Conservation (phyloP, 2,888 invertebrate species). For the Helleia helle region DNA sequence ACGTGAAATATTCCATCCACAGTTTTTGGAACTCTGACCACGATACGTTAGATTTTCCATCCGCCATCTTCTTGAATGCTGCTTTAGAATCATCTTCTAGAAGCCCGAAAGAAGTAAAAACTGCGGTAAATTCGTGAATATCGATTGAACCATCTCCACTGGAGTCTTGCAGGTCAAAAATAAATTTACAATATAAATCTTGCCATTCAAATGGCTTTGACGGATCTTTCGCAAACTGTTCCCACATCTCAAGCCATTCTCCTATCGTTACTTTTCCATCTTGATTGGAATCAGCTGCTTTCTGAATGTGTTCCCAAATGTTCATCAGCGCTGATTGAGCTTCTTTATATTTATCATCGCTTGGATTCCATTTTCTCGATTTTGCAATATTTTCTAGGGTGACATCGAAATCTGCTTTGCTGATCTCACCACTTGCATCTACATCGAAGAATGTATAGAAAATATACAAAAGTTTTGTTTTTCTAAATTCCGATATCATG, state of each 20-base stretch:
- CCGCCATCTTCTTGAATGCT: constrained; percentile 83
- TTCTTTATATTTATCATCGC: constrained; percentile 78
- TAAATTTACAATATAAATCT: constrained; percentile 84
- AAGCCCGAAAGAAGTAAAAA: constrained; percentile 80
- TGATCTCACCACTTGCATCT: constrained; percentile 87
- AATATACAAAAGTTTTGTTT: constrained; percentile 76
- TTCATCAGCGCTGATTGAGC: constrained; percentile 80
- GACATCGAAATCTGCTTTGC: constrained; percentile 85
- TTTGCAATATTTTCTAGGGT: constrained; percentile 87
- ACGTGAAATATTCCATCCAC: constrained; percentile 79
- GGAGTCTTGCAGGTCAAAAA: constrained; percentile 88
- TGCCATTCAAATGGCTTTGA: constrained; percentile 76
- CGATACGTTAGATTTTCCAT: constrained; percentile 78
- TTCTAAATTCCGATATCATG: constrained; percentile 82
- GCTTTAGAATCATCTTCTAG: constrained; percentile 78
- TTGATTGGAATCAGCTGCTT: constrained; percentile 83
- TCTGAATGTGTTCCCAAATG: constrained; percentile 85
- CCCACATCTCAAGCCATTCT: constrained; percentile 25
- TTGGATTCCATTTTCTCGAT: constrained; percentile 80
- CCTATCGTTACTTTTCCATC: constrained; percentile 20
- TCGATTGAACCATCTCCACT: constrained; percentile 82
- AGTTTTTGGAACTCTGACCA: constrained; percentile 81
- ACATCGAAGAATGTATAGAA: constrained; percentile 82
- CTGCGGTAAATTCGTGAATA: constrained; percentile 82
- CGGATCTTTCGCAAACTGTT: constrained; percentile 27